Percentiles rank a stretch among this genome's conserved stretches.
These are phyloP conservation scores for Nephrotoma flavescens DNA, from an alignment of 2,888 invertebrate species.

Conservation along the genomic window DNA sequence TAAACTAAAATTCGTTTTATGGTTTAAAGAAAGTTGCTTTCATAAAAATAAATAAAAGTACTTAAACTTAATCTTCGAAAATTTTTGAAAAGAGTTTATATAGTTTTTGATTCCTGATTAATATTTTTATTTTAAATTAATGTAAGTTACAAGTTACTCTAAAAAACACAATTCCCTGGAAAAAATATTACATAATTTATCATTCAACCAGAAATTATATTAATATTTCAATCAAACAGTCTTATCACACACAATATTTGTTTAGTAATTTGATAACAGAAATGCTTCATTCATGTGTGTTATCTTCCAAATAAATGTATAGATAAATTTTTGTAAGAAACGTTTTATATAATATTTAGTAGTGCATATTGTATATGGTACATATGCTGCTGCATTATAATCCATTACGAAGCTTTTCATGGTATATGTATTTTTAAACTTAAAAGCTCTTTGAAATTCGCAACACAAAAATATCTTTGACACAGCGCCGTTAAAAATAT, in stretches of 20 bases:
- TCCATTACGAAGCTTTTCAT: too few species aligned
- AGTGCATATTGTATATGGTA: not conserved
- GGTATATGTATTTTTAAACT: not conserved
- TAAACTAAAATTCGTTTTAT: too few species aligned
- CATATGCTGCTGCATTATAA: too few species aligned
- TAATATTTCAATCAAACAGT: not conserved
- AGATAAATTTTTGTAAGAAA: not conserved
- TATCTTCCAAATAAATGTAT: not conserved
- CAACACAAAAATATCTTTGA: not conserved
- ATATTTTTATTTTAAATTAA: too few species aligned
- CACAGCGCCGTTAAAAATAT: not conserved
- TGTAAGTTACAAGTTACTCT: too few species aligned
- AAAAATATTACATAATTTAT: not conserved
- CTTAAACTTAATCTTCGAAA: too few species aligned
- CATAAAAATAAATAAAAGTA: too few species aligned
- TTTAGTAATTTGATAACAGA: not conserved
- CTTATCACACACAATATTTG: not conserved
- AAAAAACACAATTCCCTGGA: too few species aligned
- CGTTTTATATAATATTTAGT: not conserved
- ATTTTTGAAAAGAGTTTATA: too few species aligned
- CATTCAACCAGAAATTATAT: not conserved
- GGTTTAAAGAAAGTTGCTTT: too few species aligned
- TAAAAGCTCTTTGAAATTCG: not conserved
- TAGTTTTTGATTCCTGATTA: too few species aligned
- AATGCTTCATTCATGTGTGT: not conserved